Evolutionary conservation across 2,888 invertebrate species (phyloP).

Genomic region (Drosophila algonquin): DNA sequence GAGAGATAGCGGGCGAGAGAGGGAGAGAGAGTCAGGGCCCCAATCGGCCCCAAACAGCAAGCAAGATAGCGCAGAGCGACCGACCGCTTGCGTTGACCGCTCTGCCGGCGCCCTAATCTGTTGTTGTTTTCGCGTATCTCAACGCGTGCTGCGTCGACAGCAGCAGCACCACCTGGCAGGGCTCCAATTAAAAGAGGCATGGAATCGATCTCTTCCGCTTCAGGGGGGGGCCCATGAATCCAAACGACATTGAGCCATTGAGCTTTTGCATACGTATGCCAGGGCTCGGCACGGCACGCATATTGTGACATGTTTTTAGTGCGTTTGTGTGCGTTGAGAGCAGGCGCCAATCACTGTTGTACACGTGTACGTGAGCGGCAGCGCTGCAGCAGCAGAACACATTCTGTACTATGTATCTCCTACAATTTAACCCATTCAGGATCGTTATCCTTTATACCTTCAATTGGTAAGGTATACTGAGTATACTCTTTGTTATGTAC

Average conservation of each 20-base stretch:
- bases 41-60: constrained; percentile 21
- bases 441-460: no score
- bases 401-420: not conserved
- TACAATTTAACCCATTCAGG: not conserved
- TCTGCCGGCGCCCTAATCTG: not conserved
- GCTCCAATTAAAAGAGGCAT: not conserved
- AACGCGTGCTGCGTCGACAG: not conserved
- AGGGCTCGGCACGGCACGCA: no score
- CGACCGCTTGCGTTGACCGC: not conserved
- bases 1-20: not conserved
- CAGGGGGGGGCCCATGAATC: not conserved
- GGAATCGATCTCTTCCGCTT: not conserved
- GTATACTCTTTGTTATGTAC: not conserved
- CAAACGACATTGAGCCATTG: not conserved
- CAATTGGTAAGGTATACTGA: no score
- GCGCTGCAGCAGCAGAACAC: no score
- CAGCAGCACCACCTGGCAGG: not conserved
- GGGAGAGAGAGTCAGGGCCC: constrained; percentile 2
- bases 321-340: no score
- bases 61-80: constrained; percentile 11
- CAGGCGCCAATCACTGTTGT: no score
- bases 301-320: no score
- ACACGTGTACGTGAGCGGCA: no score
- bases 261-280: not conserved
- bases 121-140: not conserved